Base-by-base conservation (phyloP, 1,140 invertebrate genomes). In the Schlechtendalia chinensis region DNA sequence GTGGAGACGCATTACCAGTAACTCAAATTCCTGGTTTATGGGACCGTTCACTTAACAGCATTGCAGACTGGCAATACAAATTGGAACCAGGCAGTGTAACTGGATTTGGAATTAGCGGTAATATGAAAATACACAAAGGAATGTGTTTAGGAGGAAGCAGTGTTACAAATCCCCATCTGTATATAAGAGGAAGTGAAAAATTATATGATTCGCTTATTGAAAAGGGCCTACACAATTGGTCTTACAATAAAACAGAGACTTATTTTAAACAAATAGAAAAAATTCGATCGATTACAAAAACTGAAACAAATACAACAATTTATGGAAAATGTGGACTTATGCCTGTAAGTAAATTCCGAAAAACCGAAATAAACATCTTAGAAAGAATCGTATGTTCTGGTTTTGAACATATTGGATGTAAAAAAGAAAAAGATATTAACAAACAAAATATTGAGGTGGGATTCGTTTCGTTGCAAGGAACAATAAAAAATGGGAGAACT, bases 91-190 rank as follows among this genome's bases (percentile, higher is more conserved):
- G 27, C 12, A 53, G 39, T 22, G n/a, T 84, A 94, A 95, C 83
- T 95, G 94, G 93, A 24, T 81, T 81, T n/a, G 82, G 82, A 14
- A 72, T 81, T 45, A 29, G 3, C 1, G 65, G 67, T 8, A 50
- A 71, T 8, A 81, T 81, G 39, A 39, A 27, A 32, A 1, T 81
- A 16, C 67, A 81, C 0, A 86, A 93, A 53, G 94, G 94, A 22
- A 91, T 91, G 84, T 91, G 92, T 0, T 86, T 92, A 19, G 94
- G 93, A 2, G 94, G 94, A 1, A 92, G 90, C 8, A 92, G 90
- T 1, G 94, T 97, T 0, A 88, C 98, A 0, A 98, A 98, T 86
- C 97, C 97, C 84, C 98, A 98, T 96, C 88, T 98, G 0, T 99
- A 99, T 84, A 88, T 98, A 0, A 88, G 97, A 50, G 97, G 97